Evolutionary conservation across 2,888 invertebrate species (phyloP), one percentile per base, ranked within the genome.

Genomic region (Caenorhabditis drosophilae): DNA sequence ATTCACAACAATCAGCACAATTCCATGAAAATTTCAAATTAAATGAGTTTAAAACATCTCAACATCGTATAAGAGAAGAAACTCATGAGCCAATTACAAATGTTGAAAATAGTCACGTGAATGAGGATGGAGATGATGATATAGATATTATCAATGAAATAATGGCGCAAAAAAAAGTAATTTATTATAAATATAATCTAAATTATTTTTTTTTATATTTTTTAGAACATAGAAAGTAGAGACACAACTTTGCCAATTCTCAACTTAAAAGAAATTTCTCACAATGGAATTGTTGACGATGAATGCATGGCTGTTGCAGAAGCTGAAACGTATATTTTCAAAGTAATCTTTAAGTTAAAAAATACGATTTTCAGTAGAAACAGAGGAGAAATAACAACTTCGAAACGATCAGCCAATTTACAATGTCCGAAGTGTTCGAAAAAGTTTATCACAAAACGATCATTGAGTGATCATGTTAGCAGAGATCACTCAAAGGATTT

Each of bases 51-150:
- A n/a, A n/a, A n/a, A n/a, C n/a, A n/a, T n/a, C n/a, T n/a, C n/a
- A n/a, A n/a, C n/a, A 36, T n/a, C 36, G 4, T 16, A 7, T 40
- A 9, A 18, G 40, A 20, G 40, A 18, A 18, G 40, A 40, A 18
- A 15, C 15, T 15, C 4, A 15, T 2, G 40, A 40, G 20, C 18
- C 18, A 7, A 40, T 22, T 15, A 18, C 40, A 22, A 18, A 7
- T 40, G 40, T 40, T 2, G 18, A 7, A 3, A 2, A 40, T 18
- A 40, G 20, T 40, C 40, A 40, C 11, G 3, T 4, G 4, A 11
- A 20, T 18, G 40, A 40, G 9, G 20, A 40, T 16, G 40, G 20
- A 2, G 40, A 40, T 40, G 40, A 40, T 40, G 40, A n/a, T 38
- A 16, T 4, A 38, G n/a, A 16, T 40, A 11, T 18, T 40, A 2